Evolutionary conservation across 1,140 invertebrate species (phyloP).

Genomic region (Sminthurinus signatus): DNA sequence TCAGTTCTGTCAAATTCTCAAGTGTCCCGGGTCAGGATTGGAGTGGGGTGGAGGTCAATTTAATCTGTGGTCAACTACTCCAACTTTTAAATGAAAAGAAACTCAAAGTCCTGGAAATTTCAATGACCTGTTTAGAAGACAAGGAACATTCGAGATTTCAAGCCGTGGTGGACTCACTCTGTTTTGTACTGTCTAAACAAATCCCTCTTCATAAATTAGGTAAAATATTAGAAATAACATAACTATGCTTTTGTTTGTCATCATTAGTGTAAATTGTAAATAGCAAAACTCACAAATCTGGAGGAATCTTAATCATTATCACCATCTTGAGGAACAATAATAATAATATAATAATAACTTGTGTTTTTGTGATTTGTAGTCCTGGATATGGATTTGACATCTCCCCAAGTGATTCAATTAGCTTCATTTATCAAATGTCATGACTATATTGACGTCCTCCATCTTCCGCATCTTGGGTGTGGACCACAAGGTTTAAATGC

Average conservation of each 20-base stretch:
- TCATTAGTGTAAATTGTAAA: too few species aligned
- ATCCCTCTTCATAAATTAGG: slow-evolving; percentile 47
- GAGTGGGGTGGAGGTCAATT: slow-evolving; percentile 38
- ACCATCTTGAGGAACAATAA: too few species aligned
- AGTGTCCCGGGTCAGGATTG: slow-evolving; percentile 39
- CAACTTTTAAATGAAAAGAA: slow-evolving; percentile 38
- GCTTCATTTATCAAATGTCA: slow-evolving; percentile 47
- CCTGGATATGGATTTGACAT: slow-evolving; percentile 52
- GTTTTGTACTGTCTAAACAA: slow-evolving; percentile 46
- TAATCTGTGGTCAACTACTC: slow-evolving; percentile 37
- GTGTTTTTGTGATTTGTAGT: too few species aligned
- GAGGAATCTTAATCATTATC: too few species aligned
- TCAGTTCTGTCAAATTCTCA: slow-evolving; percentile 33
- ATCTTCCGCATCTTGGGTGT: slow-evolving; percentile 54
- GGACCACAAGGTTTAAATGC: slow-evolving; percentile 51
- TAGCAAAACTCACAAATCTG: too few species aligned
- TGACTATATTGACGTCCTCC: slow-evolving; percentile 50
- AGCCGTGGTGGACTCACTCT: slow-evolving; percentile 51
- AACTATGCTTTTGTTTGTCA: too few species aligned
- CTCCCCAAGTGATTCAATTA: slow-evolving; percentile 50
- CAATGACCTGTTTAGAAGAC: slow-evolving; percentile 39
- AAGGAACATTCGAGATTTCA: slow-evolving; percentile 45
- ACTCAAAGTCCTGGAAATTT: slow-evolving; percentile 47
- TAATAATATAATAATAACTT: too few species aligned
- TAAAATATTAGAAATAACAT: too few species aligned